These are phyloP conservation scores for Acanthis flammea DNA, from an alignment of 2,797 vertebrate genomes.

Conservation along the genomic window DNA sequence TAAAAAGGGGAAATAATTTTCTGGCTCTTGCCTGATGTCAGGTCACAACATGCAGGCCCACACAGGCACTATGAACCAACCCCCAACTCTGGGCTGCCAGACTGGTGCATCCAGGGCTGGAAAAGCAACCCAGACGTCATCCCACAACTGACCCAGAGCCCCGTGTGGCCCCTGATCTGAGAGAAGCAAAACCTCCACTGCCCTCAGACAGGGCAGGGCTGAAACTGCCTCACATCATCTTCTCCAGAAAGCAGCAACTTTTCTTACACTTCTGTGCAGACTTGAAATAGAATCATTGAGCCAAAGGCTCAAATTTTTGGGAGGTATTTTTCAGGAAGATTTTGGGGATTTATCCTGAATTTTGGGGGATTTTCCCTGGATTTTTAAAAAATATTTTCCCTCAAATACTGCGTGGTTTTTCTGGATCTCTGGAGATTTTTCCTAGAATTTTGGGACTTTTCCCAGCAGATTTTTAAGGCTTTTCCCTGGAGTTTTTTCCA, in stretches of 20 bases:
- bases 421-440: not conserved
- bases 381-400: not conserved
- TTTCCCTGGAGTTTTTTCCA: not conserved
- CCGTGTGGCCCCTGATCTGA: accelerated
- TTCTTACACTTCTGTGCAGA: not conserved
- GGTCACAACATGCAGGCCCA: not conserved
- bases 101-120: not conserved
- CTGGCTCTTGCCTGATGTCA: not conserved
- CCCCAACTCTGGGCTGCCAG: not conserved
- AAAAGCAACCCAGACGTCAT: not conserved
- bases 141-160: not conserved
- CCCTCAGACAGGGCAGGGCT: not conserved
- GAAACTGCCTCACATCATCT: not conserved
- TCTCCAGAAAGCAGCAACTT: not conserved
- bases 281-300: not conserved
- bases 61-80: not conserved
- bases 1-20: not conserved
- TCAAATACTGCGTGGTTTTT: not conserved
- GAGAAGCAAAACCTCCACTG: not conserved
- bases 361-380: not conserved
- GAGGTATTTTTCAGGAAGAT: not conserved
- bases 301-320: not conserved
- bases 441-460: not conserved
- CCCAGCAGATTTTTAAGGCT: not conserved
- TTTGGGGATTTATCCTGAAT: not conserved